Percentiles rank a stretch among this genome's conserved stretches.
Evolutionary conservation across 2,113 vertebrate genomes (phyloP).

Genomic region (Sminthopsis crassicaudata): DNA sequence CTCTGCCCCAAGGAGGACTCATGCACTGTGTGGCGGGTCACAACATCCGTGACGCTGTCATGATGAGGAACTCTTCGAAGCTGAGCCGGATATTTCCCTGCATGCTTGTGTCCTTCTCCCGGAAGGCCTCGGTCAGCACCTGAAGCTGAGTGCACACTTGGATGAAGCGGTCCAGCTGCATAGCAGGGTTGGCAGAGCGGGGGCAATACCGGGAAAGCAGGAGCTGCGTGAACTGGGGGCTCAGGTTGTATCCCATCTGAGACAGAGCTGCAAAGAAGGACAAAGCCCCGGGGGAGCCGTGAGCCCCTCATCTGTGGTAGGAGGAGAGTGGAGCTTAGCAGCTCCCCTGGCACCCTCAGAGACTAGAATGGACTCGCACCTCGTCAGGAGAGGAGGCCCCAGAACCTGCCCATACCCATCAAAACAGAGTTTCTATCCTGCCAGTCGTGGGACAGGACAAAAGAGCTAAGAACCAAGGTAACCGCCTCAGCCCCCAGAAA

Average conservation of each 20-base stretch:
- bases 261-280: slow-evolving; percentile 87
- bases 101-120: slow-evolving; percentile 91
- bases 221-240: slow-evolving; percentile 93
- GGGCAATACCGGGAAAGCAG: slow-evolving; percentile 85
- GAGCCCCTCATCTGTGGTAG: not conserved
- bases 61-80: slow-evolving; percentile 96
- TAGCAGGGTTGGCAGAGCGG: slow-evolving; percentile 75
- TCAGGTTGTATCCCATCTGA: slow-evolving; percentile 97
- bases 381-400: not conserved
- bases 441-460: not conserved
- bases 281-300: accelerated
- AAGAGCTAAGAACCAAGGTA: not conserved
- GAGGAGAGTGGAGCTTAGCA: not conserved
- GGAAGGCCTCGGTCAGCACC: slow-evolving; percentile 92
- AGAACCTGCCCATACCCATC: not conserved
- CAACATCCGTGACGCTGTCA: slow-evolving; percentile 89
- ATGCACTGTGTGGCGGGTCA: slow-evolving; percentile 80
- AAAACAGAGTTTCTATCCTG: not conserved
- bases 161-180: slow-evolving; percentile 97
- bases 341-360: not conserved
- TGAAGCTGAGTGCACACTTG: slow-evolving; percentile 96
- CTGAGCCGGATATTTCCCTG: slow-evolving; percentile 88
- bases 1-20: not conserved
- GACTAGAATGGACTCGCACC: not conserved
- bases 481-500: not conserved